Base-by-base conservation (phyloP, 2,888 invertebrate species). In the Scelioninae gen. 2 region DNA sequence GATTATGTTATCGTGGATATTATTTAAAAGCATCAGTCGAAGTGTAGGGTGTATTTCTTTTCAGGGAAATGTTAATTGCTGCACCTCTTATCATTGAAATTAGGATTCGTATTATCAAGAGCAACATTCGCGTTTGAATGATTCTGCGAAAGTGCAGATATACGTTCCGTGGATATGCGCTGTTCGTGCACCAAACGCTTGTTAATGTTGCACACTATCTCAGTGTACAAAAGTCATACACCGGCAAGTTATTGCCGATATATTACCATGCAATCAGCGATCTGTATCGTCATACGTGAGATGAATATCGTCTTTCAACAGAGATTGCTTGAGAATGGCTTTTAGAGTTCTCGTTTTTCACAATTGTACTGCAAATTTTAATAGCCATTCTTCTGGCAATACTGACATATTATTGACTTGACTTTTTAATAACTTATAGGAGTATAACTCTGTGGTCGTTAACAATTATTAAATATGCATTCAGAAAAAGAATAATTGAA, bases 251-350 rank as follows among this genome's bases (percentile, higher is more conserved):
- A 74, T 71, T 71, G 67, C 52, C 71, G 60, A 67, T 74, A 74
- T 67, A 74, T 74, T 71, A 74, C 70, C 63, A 71, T 71, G 67
- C 71, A 74, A 74, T 74, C 74, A 71, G 48, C 63, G 71, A 74
- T 74, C 65, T 74, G 65, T 65, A 74, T 70, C 64, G 28, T 61
- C 67, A 63, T 67, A 74, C 71, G 74, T 65, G 74, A 70, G 67
- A 22, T 35, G 74, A 71, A 74, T 74, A 53, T 63, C 57, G 67
- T 74, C 74, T 74, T 74, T 63, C 58, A 43, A 41, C 58, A 41
- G 25, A 58, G 57, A 71, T 71, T 63, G 43, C 55, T 70, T 60
- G 57, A 61, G 46, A 16, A 58, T 52, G 28, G 39, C 16, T 45
- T 31, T 55, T 52, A 33, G 16, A 43, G 22, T 37, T 18, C 55